Base-by-base conservation (phyloP, 2,888 invertebrate species). In the Pomacea canaliculata region DNA sequence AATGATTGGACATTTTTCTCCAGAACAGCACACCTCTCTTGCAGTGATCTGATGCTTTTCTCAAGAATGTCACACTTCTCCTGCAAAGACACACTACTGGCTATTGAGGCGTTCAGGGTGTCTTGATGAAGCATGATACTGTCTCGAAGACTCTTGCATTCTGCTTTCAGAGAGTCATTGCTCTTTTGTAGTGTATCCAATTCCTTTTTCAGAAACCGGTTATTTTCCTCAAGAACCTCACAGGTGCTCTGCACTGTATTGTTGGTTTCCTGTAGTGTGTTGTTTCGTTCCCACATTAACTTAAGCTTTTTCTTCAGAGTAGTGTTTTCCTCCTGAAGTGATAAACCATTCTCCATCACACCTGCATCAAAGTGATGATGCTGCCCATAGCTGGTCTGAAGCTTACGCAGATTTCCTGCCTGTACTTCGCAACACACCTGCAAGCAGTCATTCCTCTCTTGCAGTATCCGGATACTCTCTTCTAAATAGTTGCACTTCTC, bases 71-170 rank as follows among this genome's bases (percentile, higher is more conserved):
- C 65, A 19, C 71, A 72, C 48, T 73, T 77, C 23, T 73, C 70
- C 10, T 60, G 70, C 18, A 77, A 60, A 27, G 70, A 78, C 48
- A 23, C 68, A 46, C 63, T 69, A 8, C 51, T 56, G 16, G 51
- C 51, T 13, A 7, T 56, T 4, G 51, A 56, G 51, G 51, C 51
- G 8, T 56, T 56, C 51, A 56, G 8, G 60, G 70, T 71, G 4
- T 71, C 74, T 19, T 78, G 59, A 49, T 75, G 60, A 19, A 37
- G 59, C 51, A 63, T 23, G 8, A 71, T 16, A 23, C 63, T 71
- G 9, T 67, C 59, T 27, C 71, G 60, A 59, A 78, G 78, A 80
- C 51, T 78, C 74, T 49, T 78, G 71, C 23, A 83, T 78, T 67
- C 75, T 74, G 46, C 79, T 78, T 56, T 73, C 78, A 68, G 82